Base-by-base conservation (phyloP, 2,888 invertebrate genomes). In the Acrobasis suavella region DNA sequence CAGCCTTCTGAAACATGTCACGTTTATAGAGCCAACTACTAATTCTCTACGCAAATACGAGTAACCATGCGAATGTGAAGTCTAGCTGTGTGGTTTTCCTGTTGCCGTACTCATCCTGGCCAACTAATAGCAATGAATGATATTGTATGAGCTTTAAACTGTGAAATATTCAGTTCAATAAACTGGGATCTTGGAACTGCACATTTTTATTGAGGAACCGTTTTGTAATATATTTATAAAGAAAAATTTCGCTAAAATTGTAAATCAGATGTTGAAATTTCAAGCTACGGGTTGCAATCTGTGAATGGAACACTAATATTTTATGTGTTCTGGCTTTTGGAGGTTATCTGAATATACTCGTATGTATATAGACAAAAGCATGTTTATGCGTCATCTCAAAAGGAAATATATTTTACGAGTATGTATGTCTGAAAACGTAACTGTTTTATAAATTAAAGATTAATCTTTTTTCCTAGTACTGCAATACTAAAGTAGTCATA, bases 21-120 rank as follows among this genome's bases (percentile, higher is more conserved):
- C 22, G 32, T 7, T 32, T 32, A 32, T 32, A 7, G 32, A 7
- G 32, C 32, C 2, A 32, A 32, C 32, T 22, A 22, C 3, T 2
- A 22, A 22, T 22, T 22, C n/a, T n/a, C n/a, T n/a, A n/a, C n/a
- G n/a, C n/a, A n/a, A n/a, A n/a, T n/a, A n/a, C n/a, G n/a, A n/a
- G n/a, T n/a, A 5, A 2, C 2, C 2, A 5, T 32, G 7, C 32
- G 14, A 42, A 1, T 10, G 7, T 14, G n/a, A 9, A 32, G 37
- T 50, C 17, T 54, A 32, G n/a, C 17, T 54, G 9, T 38, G 38
- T n/a, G 12, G 54, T 66, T 66, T 66, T 64, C 66, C 64, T 66
- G 64, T 64, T 64, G 56, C 54, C 37, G 32, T 54, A 15, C 37
- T 58, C 32, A 32, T 49, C 22, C n/a, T 9, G 9, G 9, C 37